phyloP scores from a whole-genome alignment of 2,797 vertebrate genomes.

The Melanotaenia pygmaea region DNA sequence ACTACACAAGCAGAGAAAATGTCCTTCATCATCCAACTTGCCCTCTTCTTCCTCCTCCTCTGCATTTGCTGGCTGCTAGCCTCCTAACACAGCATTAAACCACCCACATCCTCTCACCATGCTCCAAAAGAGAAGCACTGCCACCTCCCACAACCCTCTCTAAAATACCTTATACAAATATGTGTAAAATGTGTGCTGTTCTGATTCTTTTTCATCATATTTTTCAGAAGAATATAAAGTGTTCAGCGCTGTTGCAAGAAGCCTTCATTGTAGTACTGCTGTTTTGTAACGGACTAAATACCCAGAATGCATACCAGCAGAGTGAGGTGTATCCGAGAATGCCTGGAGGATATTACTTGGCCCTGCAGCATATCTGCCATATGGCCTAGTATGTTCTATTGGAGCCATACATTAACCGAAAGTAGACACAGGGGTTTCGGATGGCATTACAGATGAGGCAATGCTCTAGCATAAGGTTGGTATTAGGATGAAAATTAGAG shows the following conservation, averaged over 20 bases:
- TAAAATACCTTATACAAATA: slow-evolving; percentile 57
- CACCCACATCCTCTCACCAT: slow-evolving; percentile 68
- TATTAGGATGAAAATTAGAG: slow-evolving; percentile 43
- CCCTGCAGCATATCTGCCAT: slow-evolving; percentile 52
- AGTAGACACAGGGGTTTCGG: slow-evolving; percentile 30
- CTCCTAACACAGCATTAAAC: slow-evolving; percentile 62
- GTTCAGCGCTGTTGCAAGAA: slow-evolving; percentile 15
- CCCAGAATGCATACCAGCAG: slow-evolving; percentile 65
- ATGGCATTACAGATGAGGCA: slow-evolving; percentile 28
- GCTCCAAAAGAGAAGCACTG: slow-evolving; percentile 47
- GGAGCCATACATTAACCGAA: slow-evolving; percentile 44
- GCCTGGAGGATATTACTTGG: slow-evolving; percentile 56
- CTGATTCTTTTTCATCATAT: slow-evolving; percentile 2
- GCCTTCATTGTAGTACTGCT: slow-evolving; percentile 36
- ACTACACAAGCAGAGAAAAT: slow-evolving; percentile 36
- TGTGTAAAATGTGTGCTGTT: slow-evolving; percentile 35
- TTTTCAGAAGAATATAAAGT: slow-evolving; percentile 11
- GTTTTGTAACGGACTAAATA: slow-evolving; percentile 25
- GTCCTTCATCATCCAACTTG: slow-evolving; percentile 71
- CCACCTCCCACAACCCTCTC: slow-evolving; percentile 63
- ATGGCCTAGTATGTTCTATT: slow-evolving; percentile 51
- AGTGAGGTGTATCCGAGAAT: slow-evolving; percentile 61
- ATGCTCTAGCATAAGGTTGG: slow-evolving; percentile 24
- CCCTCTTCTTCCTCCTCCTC: slow-evolving; percentile 76
- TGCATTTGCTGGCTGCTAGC: slow-evolving; percentile 62